Percentiles rank a stretch among this genome's conserved stretches.
Evolutionary conservation across 2,797 vertebrate genomes (phyloP).

Genomic region (Oreochromis mossambicus): DNA sequence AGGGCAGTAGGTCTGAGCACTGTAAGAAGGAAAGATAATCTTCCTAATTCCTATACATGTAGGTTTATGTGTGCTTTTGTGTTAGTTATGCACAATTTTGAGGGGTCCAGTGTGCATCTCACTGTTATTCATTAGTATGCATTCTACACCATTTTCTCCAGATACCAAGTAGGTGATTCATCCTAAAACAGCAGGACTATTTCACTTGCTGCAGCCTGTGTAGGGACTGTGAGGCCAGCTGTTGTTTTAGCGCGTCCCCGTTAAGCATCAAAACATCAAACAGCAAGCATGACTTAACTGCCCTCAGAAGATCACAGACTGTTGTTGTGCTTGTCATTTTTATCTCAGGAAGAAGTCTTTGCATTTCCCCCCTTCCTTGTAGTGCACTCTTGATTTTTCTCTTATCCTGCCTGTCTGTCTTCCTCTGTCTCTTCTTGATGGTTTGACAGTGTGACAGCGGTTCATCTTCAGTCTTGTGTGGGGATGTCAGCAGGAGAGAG

Average conservation of each 20-base stretch:
- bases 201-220: background rate
- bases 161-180: background rate
- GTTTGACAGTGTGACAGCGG: slow-evolving; percentile 68
- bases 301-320: slow-evolving; percentile 46
- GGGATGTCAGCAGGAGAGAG: slow-evolving; percentile 63
- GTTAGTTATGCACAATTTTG: background rate
- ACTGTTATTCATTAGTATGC: background rate
- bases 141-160: background rate
- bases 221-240: slow-evolving; percentile 21
- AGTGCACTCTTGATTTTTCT: slow-evolving; percentile 52
- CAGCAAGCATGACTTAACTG: slow-evolving; percentile 34
- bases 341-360: slow-evolving; percentile 51
- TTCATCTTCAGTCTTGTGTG: slow-evolving; percentile 60
- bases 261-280: slow-evolving; percentile 52
- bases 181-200: background rate
- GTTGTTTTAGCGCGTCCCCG: slow-evolving; percentile 30
- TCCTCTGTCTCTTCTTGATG: slow-evolving; percentile 61
- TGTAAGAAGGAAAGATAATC: background rate
- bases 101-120: background rate
- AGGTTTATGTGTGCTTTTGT: background rate
- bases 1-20: background rate
- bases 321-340: slow-evolving; percentile 49
- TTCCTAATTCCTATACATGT: background rate
- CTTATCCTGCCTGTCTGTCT: slow-evolving; percentile 55
- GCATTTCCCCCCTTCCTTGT: slow-evolving; percentile 45